Conservation (phyloP, 2,113 vertebrate species). For the Notothenia rossii region DNA sequence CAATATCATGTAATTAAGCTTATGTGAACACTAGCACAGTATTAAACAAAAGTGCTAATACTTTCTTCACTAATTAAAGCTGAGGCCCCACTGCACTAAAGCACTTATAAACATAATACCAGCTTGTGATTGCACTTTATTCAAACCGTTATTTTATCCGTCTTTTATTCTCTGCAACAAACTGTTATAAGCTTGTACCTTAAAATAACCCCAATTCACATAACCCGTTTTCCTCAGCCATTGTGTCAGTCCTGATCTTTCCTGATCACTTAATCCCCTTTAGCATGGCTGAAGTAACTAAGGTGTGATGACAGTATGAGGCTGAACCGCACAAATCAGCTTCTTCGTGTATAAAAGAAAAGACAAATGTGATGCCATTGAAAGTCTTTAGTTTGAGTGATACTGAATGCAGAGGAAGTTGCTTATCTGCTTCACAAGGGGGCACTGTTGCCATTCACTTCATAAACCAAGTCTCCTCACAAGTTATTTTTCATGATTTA, state of each 20-base stretch:
- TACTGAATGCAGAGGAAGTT: slow-evolving; percentile 35
- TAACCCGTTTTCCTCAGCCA: slow-evolving; percentile 38
- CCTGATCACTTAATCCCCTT: slow-evolving; percentile 56
- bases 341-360: slow-evolving; percentile 32
- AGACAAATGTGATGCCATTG: slow-evolving; percentile 25
- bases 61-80: slow-evolving; percentile 73
- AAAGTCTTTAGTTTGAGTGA: slow-evolving; percentile 32
- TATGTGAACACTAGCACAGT: slow-evolving; percentile 55
- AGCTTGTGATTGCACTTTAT: slow-evolving; percentile 60
- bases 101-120: slow-evolving; percentile 61
- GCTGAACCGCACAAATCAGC: slow-evolving; percentile 50
- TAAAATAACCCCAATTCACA: slow-evolving; percentile 48
- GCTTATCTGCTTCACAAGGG: slow-evolving; percentile 76
- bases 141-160: slow-evolving; percentile 36
- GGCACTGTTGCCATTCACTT: slow-evolving; percentile 82
- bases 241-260: slow-evolving; percentile 51
- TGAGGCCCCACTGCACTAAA: slow-evolving; percentile 56
- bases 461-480: slow-evolving; percentile 21
- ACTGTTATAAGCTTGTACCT: slow-evolving; percentile 26
- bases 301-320: slow-evolving; percentile 60
- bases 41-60: slow-evolving; percentile 74
- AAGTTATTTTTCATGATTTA: slow-evolving; percentile 55
- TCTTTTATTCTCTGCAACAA: slow-evolving; percentile 38
- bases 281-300: slow-evolving; percentile 43
- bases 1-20: slow-evolving; percentile 69